Evolutionary conservation across 2,888 invertebrate genomes (phyloP), one percentile per base, ranked within the genome.

Genomic region (Nephrotoma appendiculata): DNA sequence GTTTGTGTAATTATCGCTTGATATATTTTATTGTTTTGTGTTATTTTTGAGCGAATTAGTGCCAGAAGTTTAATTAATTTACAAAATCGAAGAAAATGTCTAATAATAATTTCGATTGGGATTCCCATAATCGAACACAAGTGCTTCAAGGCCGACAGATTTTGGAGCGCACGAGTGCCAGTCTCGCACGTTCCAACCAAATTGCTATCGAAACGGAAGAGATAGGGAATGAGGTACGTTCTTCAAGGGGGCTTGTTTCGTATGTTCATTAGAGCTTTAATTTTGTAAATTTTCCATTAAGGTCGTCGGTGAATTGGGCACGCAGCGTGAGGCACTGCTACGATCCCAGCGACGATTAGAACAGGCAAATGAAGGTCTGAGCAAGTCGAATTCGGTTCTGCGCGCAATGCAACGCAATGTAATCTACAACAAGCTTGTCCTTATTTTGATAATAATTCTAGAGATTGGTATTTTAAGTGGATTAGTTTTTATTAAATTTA

Each of bases 121-220:
- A 93, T 83, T 90, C 92, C n/a, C 92, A 92, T 52, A 94, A 94
- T 88, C 92, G 94, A 43, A 93, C 93, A 88, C 91, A 94, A 6
- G 92, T 94, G 7, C 88, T 93, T 3, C 93, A 94, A 88, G 93
- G 94, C 5, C 91, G 92, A 87, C 92, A 92, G 86, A 92, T 93
- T 12, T 89, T 95, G 85, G 93, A 94, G 89, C 91, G 95, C 86
- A 94, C 95, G 0, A 92, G 94, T 0, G 93, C 94, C 87, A 95
- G 95, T 88, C 92, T 96, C 9, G 93, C 93, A 0, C 92, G 96
- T 87, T 95, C 96, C 0, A 95, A 95, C 88, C 94, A 94, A 89
- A 93, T 96, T 85, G 95, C 96, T 0, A 93, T 95, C 3, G 96
- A 97, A 92, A 96, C 96, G 0, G 97, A 97, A 91, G 93, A 94